These are phyloP conservation scores for pig (Sus scrofa) DNA, from an alignment of 2,113 vertebrate genomes.

Conservation along the genomic window DNA sequence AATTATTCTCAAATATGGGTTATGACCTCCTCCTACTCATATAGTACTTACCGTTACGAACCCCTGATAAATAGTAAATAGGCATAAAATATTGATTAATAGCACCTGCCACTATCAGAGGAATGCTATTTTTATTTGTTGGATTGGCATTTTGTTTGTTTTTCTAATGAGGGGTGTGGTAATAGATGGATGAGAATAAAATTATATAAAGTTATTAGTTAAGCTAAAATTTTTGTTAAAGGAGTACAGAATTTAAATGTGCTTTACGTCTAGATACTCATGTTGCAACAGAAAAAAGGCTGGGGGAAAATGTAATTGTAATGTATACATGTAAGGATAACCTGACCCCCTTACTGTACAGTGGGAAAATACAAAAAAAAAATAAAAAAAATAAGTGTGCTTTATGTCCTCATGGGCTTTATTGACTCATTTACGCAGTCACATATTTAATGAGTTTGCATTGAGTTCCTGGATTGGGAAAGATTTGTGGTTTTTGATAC, in stretches of 20 bases:
- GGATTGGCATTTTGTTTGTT: background rate
- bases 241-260: background rate
- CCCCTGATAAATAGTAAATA: background rate
- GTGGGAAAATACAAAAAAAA: too few species aligned
- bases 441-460: background rate
- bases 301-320: too few species aligned
- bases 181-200: background rate
- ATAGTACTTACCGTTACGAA: background rate
- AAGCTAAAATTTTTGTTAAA: slow-evolving; percentile 7
- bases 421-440: background rate
- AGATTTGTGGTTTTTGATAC: background rate
- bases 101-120: background rate
- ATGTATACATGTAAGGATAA: too few species aligned
- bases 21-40: background rate
- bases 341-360: too few species aligned
- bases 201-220: slow-evolving; percentile 4
- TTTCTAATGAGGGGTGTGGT: background rate
- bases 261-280: background rate
- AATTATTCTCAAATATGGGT: background rate
- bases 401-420: background rate
- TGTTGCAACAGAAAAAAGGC: too few species aligned
- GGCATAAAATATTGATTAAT: background rate
- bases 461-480: background rate
- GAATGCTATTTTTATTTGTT: background rate
- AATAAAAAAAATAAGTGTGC: too few species aligned